Percentiles rank a stretch among this genome's conserved stretches.
These are phyloP conservation scores for Blera fallax DNA, from an alignment of 2,888 invertebrate species.

Conservation along the genomic window DNA sequence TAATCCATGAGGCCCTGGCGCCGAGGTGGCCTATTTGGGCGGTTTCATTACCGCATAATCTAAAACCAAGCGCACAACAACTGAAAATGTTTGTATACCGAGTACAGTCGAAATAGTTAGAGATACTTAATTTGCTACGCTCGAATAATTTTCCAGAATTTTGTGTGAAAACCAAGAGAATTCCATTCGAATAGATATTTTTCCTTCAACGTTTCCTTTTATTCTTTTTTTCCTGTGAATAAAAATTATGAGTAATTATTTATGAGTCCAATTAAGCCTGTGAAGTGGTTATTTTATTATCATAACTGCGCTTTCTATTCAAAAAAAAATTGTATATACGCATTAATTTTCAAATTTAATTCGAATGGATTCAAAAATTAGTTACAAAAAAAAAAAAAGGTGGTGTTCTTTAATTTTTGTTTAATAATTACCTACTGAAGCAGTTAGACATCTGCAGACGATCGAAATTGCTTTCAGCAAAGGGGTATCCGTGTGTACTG, in stretches of 20 bases:
- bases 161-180: slow-evolving; percentile 28
- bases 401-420: neutral
- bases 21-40: slow-evolving; percentile 71
- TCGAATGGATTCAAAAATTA: neutral
- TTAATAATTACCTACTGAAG: neutral
- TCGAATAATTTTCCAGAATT: slow-evolving; percentile 49
- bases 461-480: slow-evolving; percentile 11
- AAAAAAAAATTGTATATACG: neutral
- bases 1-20: slow-evolving; percentile 63
- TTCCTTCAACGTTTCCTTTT: neutral
- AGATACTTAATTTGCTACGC: slow-evolving; percentile 52
- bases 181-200: slow-evolving; percentile 15
- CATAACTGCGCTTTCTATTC: slow-evolving; percentile 28
- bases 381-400: neutral
- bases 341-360: neutral
- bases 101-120: slow-evolving; percentile 33
- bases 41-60: slow-evolving; percentile 67
- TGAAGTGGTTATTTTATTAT: slow-evolving; percentile 48
- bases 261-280: slow-evolving; percentile 57
- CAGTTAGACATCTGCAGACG: slow-evolving; percentile 4
- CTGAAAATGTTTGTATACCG: slow-evolving; percentile 41
- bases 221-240: slow-evolving; percentile 11
- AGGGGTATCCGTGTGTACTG: neutral
- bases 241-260: slow-evolving; percentile 59
- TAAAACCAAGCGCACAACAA: slow-evolving; percentile 51